A percentile compares a stretch with the other conserved stretches of the same genome.
Conservation (phyloP, 1,140 invertebrate genomes). For the Drosophila navojoa region DNA sequence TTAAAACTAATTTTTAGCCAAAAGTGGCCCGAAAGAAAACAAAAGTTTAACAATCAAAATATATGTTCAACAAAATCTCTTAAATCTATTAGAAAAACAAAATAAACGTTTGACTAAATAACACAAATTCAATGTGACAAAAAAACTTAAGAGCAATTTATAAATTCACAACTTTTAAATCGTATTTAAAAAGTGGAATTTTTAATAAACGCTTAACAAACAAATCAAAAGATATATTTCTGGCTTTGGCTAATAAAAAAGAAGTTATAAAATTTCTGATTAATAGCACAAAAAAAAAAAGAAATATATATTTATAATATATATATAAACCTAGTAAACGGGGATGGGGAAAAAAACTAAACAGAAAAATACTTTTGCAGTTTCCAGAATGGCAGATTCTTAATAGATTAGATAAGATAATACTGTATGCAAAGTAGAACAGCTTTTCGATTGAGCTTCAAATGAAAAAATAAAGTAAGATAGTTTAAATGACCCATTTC, state of each 20-base stretch:
- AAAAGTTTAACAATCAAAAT: slow-evolving; percentile 61
- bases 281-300: slow-evolving; percentile 65
- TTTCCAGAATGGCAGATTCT: slow-evolving; percentile 29
- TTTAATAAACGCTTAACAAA: slow-evolving; percentile 55
- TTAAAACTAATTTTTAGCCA: slow-evolving; percentile 67
- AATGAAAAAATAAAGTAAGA: slow-evolving; percentile 35
- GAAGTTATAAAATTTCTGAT: slow-evolving; percentile 76
- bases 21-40: slow-evolving; percentile 54
- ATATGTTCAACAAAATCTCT: slow-evolving; percentile 55
- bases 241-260: slow-evolving; percentile 73
- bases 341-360: slow-evolving; percentile 38
- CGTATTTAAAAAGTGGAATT: slow-evolving; percentile 77
- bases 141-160: slow-evolving; percentile 43
- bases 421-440: slow-evolving; percentile 47
- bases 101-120: slow-evolving; percentile 56
- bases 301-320: slow-evolving; percentile 6
- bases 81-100: slow-evolving; percentile 29
- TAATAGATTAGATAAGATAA: slow-evolving; percentile 62
- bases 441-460: slow-evolving; percentile 62
- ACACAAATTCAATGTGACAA: slow-evolving; percentile 67
- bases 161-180: slow-evolving; percentile 79
- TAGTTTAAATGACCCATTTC: slow-evolving; percentile 51
- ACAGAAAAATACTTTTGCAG: slow-evolving; percentile 21
- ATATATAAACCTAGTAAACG: slow-evolving; percentile 23
- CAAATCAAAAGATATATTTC: slow-evolving; percentile 51